Evolutionary conservation across 2,888 invertebrate species (phyloP).

Genomic region (Mellilla xanthometata): DNA sequence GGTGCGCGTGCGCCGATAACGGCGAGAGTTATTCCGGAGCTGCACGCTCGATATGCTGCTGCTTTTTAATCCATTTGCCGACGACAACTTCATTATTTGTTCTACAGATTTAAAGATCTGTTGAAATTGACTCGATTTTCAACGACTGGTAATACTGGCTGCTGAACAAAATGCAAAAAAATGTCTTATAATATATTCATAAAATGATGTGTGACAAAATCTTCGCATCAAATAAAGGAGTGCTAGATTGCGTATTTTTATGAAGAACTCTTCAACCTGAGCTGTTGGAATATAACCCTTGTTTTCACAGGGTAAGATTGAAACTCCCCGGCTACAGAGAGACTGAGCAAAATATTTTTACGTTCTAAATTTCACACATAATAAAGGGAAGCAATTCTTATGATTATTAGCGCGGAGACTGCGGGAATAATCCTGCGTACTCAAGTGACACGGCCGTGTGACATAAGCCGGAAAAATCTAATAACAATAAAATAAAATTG

Average conservation of each 20-base stretch:
- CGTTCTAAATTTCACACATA: constrained; percentile 79
- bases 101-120: constrained; percentile 30
- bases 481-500: constrained; percentile 83
- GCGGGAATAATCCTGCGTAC: constrained; percentile 79
- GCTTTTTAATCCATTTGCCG: constrained; percentile 74
- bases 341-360: constrained; percentile 55
- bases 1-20: constrained; percentile 80
- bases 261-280: constrained; percentile 42
- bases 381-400: constrained; percentile 81
- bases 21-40: constrained; percentile 75
- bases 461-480: constrained; percentile 82
- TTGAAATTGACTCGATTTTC: constrained; percentile 19
- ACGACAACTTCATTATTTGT: constrained; percentile 79
- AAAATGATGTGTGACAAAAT: constrained; percentile 66
- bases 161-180: constrained; percentile 57
- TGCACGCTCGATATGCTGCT: constrained; percentile 72
- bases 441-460: constrained; percentile 71
- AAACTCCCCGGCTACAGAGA: constrained; percentile 39
- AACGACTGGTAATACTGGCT: constrained; percentile 10
- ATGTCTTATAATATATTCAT: constrained; percentile 71
- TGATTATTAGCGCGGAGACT: constrained; percentile 80
- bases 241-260: constrained; percentile 58
- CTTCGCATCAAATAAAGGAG: constrained; percentile 59
- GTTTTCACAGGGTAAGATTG: constrained; percentile 39
- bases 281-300: constrained; percentile 48